Conservation (phyloP, 2,888 invertebrate genomes). For the Arctia plantaginis region DNA sequence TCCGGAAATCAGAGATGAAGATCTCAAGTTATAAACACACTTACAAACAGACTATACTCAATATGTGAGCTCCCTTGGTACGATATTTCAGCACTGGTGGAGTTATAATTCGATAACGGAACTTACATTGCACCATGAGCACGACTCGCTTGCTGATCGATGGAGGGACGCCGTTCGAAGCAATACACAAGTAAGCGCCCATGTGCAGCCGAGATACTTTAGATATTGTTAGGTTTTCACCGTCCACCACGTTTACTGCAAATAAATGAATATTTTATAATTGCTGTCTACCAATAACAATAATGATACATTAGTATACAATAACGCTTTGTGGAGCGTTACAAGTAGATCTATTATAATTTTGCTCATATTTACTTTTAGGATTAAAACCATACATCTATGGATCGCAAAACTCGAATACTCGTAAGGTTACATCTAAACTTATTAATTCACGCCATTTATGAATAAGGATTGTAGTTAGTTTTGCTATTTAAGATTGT, state of each 20-base stretch:
- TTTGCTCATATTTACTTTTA: neutral
- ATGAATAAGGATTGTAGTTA: neutral
- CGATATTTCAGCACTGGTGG: neutral
- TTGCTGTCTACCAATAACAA: neutral
- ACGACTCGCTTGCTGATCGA: constrained; percentile 95
- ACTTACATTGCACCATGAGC: constrained; percentile 94
- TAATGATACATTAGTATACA: neutral
- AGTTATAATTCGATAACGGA: constrained; percentile 18
- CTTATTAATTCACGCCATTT: neutral
- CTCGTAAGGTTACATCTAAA: neutral
- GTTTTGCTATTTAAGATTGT: too few species aligned
- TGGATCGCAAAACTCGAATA: neutral
- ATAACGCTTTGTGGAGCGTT: neutral
- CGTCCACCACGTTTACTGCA: constrained; percentile 95
- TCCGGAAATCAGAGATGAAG: too few species aligned
- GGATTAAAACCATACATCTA: neutral
- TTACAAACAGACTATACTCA: neutral
- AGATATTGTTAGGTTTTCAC: constrained; percentile 94
- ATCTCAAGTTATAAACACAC: neutral
- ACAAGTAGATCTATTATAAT: neutral
- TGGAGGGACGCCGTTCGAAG: constrained; percentile 96
- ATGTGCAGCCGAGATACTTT: constrained; percentile 96
- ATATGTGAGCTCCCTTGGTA: neutral
- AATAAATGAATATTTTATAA: constrained; percentile 53
- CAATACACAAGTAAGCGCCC: constrained; percentile 97